Evolutionary conservation across 2,113 vertebrate genomes (phyloP).

Genomic region (Callopanchax toddi): DNA sequence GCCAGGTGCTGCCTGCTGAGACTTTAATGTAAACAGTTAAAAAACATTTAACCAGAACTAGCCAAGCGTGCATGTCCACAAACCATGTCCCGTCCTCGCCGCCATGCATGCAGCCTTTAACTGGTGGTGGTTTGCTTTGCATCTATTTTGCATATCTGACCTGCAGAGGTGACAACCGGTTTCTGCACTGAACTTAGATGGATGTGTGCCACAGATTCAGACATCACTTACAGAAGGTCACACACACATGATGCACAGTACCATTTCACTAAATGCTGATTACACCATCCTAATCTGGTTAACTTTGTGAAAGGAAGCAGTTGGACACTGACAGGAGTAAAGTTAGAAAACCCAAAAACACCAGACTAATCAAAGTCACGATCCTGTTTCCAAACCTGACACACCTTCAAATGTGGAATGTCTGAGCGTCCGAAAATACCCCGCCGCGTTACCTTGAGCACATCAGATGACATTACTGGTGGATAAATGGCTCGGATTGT

Average conservation of each 20-base stretch:
- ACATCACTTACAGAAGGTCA: conserved; percentile 10
- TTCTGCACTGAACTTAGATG: conserved; percentile 14
- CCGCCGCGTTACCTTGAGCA: conserved; percentile 49
- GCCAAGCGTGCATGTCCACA: conserved; percentile 26
- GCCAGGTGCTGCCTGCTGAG: conserved; percentile 37
- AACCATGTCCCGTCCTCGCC: conserved; percentile 39
- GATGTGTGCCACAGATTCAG: conserved; percentile 7
- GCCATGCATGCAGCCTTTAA: conserved; percentile 40
- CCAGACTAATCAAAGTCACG: conserved; percentile 19
- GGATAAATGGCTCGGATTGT: conserved; percentile 75
- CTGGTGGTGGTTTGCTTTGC: conserved; percentile 70
- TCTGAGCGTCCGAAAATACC: conserved; percentile 60
- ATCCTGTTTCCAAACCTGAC: conserved; percentile 12
- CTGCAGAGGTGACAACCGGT: conserved; percentile 45
- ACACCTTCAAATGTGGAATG: conserved; percentile 58
- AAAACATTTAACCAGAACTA: conserved; percentile 35
- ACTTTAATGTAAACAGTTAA: conserved; percentile 47
- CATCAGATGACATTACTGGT: conserved; percentile 72
- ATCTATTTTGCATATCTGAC: conserved; percentile 74
- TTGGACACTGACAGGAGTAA: conserved; percentile 45
- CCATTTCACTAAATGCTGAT: conserved; percentile 54
- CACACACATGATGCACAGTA: neutral
- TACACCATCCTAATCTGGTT: conserved; percentile 38
- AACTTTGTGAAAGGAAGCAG: neutral
- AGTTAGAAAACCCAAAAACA: too few species aligned